phyloP scores from a whole-genome alignment of 2,797 vertebrate species.

The Neosilurus hyrtlii region DNA sequence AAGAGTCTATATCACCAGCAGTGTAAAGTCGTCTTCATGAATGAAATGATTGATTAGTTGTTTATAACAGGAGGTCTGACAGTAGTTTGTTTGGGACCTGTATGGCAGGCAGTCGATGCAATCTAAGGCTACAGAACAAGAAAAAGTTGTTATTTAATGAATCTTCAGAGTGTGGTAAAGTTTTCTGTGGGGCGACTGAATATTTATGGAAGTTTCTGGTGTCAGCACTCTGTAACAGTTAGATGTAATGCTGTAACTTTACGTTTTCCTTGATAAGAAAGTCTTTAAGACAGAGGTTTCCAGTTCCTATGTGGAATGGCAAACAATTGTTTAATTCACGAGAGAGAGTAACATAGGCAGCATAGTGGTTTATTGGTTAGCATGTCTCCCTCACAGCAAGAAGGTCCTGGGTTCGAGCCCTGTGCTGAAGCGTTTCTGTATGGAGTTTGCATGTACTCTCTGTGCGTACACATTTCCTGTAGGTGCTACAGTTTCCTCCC shows the following conservation, averaged over 20 bases:
- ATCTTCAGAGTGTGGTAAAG: not conserved
- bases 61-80: not conserved
- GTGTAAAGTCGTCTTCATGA: not conserved
- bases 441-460: too few species aligned
- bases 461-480: too few species aligned
- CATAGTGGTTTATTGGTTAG: too few species aligned
- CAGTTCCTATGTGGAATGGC: not conserved
- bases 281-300: not conserved
- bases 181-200: not conserved
- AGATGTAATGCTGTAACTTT: not conserved
- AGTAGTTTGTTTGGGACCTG: not conserved
- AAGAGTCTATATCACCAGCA: too few species aligned
- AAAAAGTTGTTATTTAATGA: not conserved
- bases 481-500: too few species aligned
- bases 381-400: too few species aligned
- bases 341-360: not conserved
- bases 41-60: not conserved
- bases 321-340: not conserved
- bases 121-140: not conserved
- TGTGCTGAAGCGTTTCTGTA: too few species aligned
- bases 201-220: not conserved
- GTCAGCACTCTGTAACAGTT: not conserved
- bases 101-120: not conserved
- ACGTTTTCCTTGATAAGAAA: not conserved
- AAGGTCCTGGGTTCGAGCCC: too few species aligned